Percentiles rank a stretch among this genome's conserved stretches.
These are phyloP conservation scores for Hypolimnas misippus DNA, from an alignment of 2,888 invertebrate genomes.

Conservation along the genomic window DNA sequence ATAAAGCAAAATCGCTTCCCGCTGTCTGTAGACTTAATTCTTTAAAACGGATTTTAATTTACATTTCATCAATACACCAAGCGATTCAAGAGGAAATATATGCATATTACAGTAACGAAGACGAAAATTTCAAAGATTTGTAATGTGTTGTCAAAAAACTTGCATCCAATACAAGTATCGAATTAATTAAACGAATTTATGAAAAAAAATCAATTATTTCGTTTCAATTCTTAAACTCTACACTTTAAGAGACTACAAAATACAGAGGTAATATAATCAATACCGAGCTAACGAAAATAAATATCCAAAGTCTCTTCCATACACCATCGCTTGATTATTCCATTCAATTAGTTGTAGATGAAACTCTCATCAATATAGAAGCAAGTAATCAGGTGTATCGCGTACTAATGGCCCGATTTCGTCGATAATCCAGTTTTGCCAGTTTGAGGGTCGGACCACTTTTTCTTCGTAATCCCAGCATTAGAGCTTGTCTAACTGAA, in stretches of 20 bases:
- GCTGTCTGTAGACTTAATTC: too few relatives aligned
- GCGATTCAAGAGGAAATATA: too few relatives aligned
- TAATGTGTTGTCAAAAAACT: too few relatives aligned
- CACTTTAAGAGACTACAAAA: background rate
- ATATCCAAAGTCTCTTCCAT: background rate
- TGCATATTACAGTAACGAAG: too few relatives aligned
- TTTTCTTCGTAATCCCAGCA: conserved; percentile 77
- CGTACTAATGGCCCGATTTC: conserved; percentile 75
- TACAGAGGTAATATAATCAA: background rate
- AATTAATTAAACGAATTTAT: too few relatives aligned
- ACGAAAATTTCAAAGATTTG: too few relatives aligned
- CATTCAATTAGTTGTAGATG: conserved; percentile 37
- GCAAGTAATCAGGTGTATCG: conserved; percentile 73
- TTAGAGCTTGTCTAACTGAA: conserved; percentile 56
- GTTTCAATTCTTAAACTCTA: too few relatives aligned
- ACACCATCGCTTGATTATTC: conserved; percentile 28
- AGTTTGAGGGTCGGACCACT: conserved; percentile 63
- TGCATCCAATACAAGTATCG: too few relatives aligned
- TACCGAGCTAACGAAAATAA: background rate
- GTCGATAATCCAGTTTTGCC: conserved; percentile 68
- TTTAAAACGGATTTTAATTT: too few relatives aligned
- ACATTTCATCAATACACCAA: too few relatives aligned
- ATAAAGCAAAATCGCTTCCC: too few relatives aligned
- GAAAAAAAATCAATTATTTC: too few relatives aligned
- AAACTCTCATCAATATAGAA: conserved; percentile 46